These are phyloP conservation scores for Fopius arisanus DNA, from an alignment of 1,140 invertebrate genomes.

Conservation along the genomic window DNA sequence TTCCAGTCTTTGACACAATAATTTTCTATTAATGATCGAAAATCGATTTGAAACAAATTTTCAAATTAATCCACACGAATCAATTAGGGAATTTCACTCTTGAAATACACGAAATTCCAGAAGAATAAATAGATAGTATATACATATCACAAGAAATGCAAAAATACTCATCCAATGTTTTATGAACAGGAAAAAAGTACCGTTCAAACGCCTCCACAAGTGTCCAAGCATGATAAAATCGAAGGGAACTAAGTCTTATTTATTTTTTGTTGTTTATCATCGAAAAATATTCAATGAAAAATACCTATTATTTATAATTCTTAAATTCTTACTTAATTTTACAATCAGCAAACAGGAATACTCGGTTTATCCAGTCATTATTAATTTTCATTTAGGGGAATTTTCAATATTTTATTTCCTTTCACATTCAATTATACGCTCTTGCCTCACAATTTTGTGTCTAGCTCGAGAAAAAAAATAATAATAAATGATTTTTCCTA, in stretches of 20 bases:
- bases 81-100: too few relatives aligned
- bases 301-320: conserved; percentile 57
- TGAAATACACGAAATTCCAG: not conserved
- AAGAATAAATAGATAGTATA: not conserved
- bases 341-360: conserved; percentile 57
- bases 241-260: conserved; percentile 49
- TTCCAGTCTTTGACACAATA: conserved; percentile 36
- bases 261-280: conserved; percentile 38
- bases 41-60: too few relatives aligned
- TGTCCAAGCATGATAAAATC: conserved; percentile 38
- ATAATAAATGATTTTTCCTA: conserved; percentile 25
- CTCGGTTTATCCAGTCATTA: conserved; percentile 54
- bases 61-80: too few relatives aligned
- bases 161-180: conserved; percentile 19
- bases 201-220: conserved; percentile 54
- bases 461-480: not conserved
- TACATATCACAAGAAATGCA: not conserved
- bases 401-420: conserved; percentile 32
- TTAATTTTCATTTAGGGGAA: conserved; percentile 38
- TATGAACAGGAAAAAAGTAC: conserved; percentile 15
- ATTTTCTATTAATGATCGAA: conserved; percentile 19
- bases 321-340: conserved; percentile 45
- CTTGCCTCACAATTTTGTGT: conserved; percentile 21
- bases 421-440: conserved; percentile 26
- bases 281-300: conserved; percentile 49